These are phyloP conservation scores for Zapornia atra DNA, from an alignment of 2,113 vertebrate species.

Conservation along the genomic window DNA sequence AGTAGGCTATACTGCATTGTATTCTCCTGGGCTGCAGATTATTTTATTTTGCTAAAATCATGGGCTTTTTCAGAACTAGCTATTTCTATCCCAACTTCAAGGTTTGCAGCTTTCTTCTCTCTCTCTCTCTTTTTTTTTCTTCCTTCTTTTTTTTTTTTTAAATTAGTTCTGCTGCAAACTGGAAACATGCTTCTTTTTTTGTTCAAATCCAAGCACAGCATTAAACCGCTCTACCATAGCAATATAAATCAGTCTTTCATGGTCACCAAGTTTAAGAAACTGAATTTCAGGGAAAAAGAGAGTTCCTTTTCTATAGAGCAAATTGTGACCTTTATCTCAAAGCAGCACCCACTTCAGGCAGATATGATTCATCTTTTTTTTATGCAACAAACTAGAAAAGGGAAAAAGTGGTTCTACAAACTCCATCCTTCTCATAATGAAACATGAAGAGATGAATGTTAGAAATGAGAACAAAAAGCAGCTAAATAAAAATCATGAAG, in stretches of 20 bases:
- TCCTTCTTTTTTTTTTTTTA: neutral
- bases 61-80: neutral
- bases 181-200: neutral
- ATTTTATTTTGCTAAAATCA: neutral
- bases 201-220: conserved; percentile 62
- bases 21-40: neutral
- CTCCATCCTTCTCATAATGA: neutral
- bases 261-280: conserved; percentile 69
- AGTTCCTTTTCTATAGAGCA: conserved; percentile 44
- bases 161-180: conserved; percentile 69
- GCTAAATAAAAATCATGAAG: neutral
- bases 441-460: neutral
- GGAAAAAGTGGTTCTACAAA: neutral
- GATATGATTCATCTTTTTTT: conserved; percentile 38
- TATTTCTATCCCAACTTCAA: conserved; percentile 66
- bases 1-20: neutral
- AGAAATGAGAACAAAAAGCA: neutral
- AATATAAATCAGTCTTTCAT: conserved; percentile 75
- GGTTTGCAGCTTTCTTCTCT: neutral
- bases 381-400: neutral
- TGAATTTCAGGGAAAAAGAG: conserved; percentile 57
- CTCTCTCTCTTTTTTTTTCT: neutral
- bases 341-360: conserved; percentile 28
- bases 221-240: conserved; percentile 49
- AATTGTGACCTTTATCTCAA: conserved; percentile 76